Conservation (phyloP, 2,797 vertebrate species). For the Syndactyla subalaris region DNA sequence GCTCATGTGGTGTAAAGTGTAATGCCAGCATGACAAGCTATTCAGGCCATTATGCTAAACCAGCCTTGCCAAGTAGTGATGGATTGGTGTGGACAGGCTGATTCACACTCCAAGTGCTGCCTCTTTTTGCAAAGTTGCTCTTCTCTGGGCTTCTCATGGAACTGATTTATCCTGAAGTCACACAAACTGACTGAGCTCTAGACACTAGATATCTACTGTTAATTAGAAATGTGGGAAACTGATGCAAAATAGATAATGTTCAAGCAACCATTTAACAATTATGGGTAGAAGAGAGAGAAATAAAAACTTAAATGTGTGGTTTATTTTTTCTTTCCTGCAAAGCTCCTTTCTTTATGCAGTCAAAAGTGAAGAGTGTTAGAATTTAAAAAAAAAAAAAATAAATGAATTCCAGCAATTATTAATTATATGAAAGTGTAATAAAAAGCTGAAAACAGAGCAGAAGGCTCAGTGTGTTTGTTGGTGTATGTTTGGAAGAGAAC, state of each 20-base stretch:
- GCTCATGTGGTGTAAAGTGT: not conserved
- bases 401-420: not conserved
- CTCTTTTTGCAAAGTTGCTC: not conserved
- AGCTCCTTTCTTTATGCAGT: not conserved
- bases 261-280: not conserved
- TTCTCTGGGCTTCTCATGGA: not conserved
- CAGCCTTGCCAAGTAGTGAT: not conserved
- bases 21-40: not conserved
- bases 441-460: not conserved
- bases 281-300: not conserved
- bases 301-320: not conserved
- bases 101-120: rapidly evolving
- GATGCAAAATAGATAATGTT: not conserved
- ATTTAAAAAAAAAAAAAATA: not conserved
- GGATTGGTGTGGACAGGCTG: not conserved
- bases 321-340: not conserved
- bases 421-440: not conserved
- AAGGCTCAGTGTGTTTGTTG: not conserved
- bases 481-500: not conserved
- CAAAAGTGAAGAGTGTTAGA: not conserved
- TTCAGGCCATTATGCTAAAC: not conserved
- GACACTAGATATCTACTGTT: not conserved
- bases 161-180: not conserved
- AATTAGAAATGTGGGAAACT: not conserved
- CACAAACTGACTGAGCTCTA: not conserved